Conservation (phyloP, 2,113 vertebrate genomes). For the Choloepus hoffmanni region DNA sequence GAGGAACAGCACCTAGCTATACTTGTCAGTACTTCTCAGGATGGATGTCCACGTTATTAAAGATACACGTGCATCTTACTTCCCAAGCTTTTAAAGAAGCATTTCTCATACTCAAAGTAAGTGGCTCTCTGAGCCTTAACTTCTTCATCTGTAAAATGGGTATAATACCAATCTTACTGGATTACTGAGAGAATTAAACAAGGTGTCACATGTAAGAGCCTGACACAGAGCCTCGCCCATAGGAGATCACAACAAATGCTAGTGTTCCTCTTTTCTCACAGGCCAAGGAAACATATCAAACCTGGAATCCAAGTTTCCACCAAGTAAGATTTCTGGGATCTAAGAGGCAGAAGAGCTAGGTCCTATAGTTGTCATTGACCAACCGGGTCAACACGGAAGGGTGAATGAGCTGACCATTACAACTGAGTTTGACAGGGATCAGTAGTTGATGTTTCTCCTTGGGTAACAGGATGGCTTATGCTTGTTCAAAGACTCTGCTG, state of each 20-base stretch:
- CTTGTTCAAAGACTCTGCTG: neutral
- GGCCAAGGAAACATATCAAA: neutral
- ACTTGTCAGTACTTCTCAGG: neutral
- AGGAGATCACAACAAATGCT: too few species aligned
- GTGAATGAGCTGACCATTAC: neutral
- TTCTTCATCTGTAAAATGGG: slow-evolving; percentile 7
- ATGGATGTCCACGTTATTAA: neutral
- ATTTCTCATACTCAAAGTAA: neutral
- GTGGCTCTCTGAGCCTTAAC: neutral
- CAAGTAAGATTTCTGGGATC: neutral
- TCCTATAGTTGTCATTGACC: neutral
- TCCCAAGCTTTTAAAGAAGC: neutral
- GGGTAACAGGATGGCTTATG: neutral
- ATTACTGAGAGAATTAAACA: neutral
- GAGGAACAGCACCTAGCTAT: neutral
- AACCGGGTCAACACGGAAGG: neutral
- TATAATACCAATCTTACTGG: neutral
- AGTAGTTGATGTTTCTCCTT: neutral
- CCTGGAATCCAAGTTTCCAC: neutral
- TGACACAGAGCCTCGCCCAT: neutral
- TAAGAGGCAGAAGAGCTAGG: neutral
- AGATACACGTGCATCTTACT: neutral
- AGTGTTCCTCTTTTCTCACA: neutral
- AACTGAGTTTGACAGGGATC: neutral
- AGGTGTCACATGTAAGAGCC: neutral